These are phyloP conservation scores for Sebastiscus tertius DNA, from an alignment of 2,797 vertebrate genomes.

Conservation along the genomic window DNA sequence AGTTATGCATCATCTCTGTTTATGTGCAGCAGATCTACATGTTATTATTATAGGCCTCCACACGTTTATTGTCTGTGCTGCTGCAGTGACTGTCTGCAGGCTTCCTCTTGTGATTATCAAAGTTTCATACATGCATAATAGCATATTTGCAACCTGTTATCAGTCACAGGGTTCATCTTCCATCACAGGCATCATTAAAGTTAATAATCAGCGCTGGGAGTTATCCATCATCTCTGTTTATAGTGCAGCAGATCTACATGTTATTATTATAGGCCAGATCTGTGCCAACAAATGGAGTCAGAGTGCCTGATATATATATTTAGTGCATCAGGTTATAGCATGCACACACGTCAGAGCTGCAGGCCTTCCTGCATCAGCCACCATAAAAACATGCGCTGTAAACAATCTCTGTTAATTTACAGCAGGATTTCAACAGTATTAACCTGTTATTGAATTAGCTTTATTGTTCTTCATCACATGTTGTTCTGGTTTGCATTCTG, in stretches of 20 bases:
- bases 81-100: neutral
- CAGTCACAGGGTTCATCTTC: too few relatives aligned
- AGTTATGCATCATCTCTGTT: neutral
- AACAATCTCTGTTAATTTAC: too few relatives aligned
- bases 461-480: too few relatives aligned
- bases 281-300: neutral
- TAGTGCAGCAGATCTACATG: too few relatives aligned
- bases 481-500: too few relatives aligned
- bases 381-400: neutral
- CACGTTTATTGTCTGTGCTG: neutral
- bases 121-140: too few relatives aligned
- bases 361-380: neutral
- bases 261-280: too few relatives aligned
- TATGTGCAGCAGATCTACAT: neutral
- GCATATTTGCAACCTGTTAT: too few relatives aligned
- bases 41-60: conserved; percentile 11
- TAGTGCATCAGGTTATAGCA: neutral
- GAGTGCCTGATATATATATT: neutral
- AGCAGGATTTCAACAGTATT: too few relatives aligned
- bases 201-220: neutral
- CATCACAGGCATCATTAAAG: too few relatives aligned
- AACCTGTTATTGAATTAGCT: too few relatives aligned
- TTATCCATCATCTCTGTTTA: too few relatives aligned
- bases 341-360: accelerated
- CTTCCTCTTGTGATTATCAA: neutral